phyloP scores from a whole-genome alignment of 2,797 vertebrate species.

The Micrastur ruficollis region DNA sequence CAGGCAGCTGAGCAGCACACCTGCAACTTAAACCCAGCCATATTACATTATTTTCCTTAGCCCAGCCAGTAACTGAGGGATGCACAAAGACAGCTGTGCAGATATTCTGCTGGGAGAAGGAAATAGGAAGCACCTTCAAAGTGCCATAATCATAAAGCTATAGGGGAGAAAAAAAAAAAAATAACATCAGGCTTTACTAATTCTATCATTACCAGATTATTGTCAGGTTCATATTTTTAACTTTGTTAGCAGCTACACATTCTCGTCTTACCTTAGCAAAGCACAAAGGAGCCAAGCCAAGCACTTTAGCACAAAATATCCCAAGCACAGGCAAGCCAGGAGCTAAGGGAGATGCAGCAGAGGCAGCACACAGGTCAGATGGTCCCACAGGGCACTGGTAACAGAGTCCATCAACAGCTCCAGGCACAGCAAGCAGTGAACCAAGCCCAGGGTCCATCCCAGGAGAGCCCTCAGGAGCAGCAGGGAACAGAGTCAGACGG shows the following conservation, averaged over 20 bases:
- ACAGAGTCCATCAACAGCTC: neutral
- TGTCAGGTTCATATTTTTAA: neutral
- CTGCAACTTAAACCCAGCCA: neutral
- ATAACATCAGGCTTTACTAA: neutral
- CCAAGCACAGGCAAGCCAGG: neutral
- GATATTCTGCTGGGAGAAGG: neutral
- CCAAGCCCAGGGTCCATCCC: neutral
- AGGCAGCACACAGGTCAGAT: neutral
- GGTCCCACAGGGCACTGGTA: rapidly evolving
- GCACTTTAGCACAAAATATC: neutral
- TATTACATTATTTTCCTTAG: no score
- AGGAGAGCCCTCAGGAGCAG: neutral
- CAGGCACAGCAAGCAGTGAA: neutral
- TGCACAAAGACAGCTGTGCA: neutral
- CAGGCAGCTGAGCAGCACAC: neutral
- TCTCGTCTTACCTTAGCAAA: neutral
- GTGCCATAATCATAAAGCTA: neutral
- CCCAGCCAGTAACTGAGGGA: neutral
- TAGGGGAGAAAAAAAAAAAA: rapidly evolving
- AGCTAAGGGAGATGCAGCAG: rapidly evolving
- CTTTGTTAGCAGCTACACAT: neutral
- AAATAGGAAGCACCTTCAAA: neutral
- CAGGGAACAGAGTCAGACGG: neutral
- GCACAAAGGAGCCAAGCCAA: neutral
- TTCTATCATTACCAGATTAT: neutral